Base-by-base conservation (phyloP, 2,797 vertebrate genomes). In the Syngnathus acus region DNA sequence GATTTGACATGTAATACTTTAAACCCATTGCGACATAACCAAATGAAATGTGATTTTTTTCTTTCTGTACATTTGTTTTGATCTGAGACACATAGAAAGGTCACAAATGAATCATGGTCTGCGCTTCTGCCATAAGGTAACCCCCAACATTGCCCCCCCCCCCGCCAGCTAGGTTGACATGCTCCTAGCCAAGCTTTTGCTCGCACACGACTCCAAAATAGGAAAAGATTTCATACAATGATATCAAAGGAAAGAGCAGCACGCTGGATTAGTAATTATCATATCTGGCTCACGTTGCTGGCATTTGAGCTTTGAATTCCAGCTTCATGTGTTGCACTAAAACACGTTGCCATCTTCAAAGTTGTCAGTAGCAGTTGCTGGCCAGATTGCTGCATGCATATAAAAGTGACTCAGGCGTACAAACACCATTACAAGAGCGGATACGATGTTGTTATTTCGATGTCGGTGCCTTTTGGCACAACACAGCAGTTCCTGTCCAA, bases 61-160 rank as follows among this genome's bases (percentile, higher is more conserved):
- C 63, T 54, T 80, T 78, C 76, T 64, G 21, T 72, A 73, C 72
- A 81, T 84, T 66, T 60, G 68, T 86, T 78, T 80, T 76, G 76
- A 73, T 78, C 63, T n/a, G 63, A 72, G 54, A 68, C 79, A 71
- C 60, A 62, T 3, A 37, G n/a, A 89, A 90, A 89, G 86, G 86
- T 88, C 84, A 84, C 74, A 81, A 71, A 81, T 87, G 76, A 68
- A 84, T 86, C 84, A 82, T 75, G 70, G 72, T 81, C 76, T 69
- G 5, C 74, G 68, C 37, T 39, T 64, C 50, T 78, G 82, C 79
- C 77, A 79, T 9, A 21, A 39, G 13, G 47, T 51, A 38, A 23
- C 11, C 38, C 42, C 26, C 23, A 32, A 54, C n/a, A 8, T 23
- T 4, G 3, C 4, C 54, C 26, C 57, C 37, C 55, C 14, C 6